Percentiles rank a stretch among this genome's conserved stretches.
phyloP scores from a whole-genome alignment of 2,888 invertebrate genomes.

The Alentia gelatinosa region DNA sequence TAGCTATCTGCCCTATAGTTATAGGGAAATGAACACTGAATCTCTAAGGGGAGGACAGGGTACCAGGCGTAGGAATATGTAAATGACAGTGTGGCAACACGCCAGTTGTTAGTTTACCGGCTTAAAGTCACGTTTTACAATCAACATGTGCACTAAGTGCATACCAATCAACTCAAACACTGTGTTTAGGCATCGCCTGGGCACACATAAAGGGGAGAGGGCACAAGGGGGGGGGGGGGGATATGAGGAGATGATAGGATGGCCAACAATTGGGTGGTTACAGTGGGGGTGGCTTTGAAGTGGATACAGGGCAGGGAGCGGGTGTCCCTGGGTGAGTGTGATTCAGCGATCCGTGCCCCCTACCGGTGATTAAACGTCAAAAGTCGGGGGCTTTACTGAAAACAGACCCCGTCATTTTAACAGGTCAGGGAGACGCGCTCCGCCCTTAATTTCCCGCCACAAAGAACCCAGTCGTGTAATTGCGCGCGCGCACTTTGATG shows the following conservation, averaged over 20 bases:
- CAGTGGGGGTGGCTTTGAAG: not conserved
- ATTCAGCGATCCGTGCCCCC: not conserved
- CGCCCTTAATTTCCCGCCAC: not conserved
- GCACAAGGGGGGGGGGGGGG: not conserved
- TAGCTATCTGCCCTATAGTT: too few relatives aligned
- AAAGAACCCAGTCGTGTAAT: not conserved
- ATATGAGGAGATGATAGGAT: too few relatives aligned
- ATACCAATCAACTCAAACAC: too few relatives aligned
- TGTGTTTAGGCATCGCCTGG: too few relatives aligned
- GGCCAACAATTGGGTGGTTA: too few relatives aligned
- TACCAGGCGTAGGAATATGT: too few relatives aligned
- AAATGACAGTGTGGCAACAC: too few relatives aligned
- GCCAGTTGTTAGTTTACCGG: too few relatives aligned
- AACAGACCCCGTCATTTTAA: constrained; percentile 50
- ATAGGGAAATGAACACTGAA: too few relatives aligned
- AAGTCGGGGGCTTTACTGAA: constrained; percentile 18
- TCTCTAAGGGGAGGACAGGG: too few relatives aligned
- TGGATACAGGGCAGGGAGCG: not conserved
- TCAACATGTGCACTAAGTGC: too few relatives aligned
- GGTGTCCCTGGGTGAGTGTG: not conserved
- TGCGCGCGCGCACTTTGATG: constrained; percentile 40
- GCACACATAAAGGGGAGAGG: not conserved
- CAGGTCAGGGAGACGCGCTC: not conserved
- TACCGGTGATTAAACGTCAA: constrained; percentile 33
- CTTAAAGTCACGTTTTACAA: too few relatives aligned